These are phyloP conservation scores for Ormyrus pomaceus DNA, from an alignment of 2,888 invertebrate species.

Conservation along the genomic window DNA sequence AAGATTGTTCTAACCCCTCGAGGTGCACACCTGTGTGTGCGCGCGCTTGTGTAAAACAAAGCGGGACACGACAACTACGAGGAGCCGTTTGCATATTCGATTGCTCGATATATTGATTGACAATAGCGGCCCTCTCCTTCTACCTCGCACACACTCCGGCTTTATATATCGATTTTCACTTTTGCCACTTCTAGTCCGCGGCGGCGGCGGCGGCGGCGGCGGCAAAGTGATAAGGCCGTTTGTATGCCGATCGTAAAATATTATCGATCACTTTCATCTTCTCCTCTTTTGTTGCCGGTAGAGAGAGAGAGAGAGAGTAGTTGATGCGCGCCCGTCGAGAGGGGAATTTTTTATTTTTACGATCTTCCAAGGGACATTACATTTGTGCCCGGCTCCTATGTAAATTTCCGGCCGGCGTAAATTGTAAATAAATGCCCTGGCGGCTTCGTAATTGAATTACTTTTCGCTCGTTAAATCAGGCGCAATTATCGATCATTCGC, in stretches of 20 bases:
- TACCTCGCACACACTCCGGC: slow-evolving; percentile 25
- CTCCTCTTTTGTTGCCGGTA: not conserved
- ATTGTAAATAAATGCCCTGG: too few relatives aligned
- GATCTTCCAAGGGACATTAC: too few relatives aligned
- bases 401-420: too few relatives aligned
- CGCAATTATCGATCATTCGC: too few relatives aligned
- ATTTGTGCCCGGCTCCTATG: too few relatives aligned
- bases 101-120: slow-evolving; percentile 43
- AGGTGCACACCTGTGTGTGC: too few relatives aligned
- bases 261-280: slow-evolving; percentile 49
- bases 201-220: not conserved
- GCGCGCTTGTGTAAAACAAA: slow-evolving; percentile 3
- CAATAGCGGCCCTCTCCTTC: slow-evolving; percentile 18
- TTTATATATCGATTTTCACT: slow-evolving; percentile 51
- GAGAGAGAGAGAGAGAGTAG: not conserved
- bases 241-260: slow-evolving; percentile 55
- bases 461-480: too few relatives aligned
- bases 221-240: slow-evolving; percentile 44
- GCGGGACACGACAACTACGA: not conserved
- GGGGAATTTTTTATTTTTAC: not conserved
- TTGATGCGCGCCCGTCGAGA: not conserved
- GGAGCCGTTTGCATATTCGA: slow-evolving; percentile 50
- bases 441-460: too few relatives aligned
- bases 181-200: slow-evolving; percentile 35
- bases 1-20: not conserved